phyloP scores from a whole-genome alignment of 1,140 invertebrate genomes.

The Panonychus citri region DNA sequence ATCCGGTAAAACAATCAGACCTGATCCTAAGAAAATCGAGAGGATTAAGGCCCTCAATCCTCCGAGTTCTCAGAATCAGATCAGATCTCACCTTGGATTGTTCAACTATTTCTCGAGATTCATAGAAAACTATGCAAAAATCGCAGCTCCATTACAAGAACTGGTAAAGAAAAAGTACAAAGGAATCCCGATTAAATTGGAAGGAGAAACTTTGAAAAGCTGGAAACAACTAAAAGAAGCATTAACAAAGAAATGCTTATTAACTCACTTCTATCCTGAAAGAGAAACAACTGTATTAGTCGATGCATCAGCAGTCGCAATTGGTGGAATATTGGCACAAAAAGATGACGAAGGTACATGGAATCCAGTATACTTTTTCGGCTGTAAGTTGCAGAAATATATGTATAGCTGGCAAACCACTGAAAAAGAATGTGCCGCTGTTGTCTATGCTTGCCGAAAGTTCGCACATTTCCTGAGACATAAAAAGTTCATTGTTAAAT shows the following conservation, averaged over 20 bases:
- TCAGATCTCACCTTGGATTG: background rate
- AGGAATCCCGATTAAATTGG: background rate
- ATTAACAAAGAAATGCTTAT: background rate
- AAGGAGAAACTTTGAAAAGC: background rate
- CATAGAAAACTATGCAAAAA: background rate
- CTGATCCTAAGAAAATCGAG: constrained; percentile 12
- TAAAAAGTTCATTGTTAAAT: background rate
- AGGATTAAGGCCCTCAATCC: background rate
- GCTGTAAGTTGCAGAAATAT: background rate
- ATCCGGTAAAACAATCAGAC: constrained; percentile 10
- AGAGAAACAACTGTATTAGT: background rate
- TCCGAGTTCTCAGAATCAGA: background rate
- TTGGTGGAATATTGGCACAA: constrained; percentile 12
- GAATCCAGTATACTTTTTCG: constrained; percentile 23
- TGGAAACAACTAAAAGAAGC: background rate
- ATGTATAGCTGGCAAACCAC: constrained; percentile 23
- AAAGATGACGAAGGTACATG: constrained; percentile 15
- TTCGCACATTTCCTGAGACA: constrained; percentile 29
- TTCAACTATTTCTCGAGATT: background rate
- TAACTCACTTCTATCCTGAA: background rate
- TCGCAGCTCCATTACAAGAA: background rate
- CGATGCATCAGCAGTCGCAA: constrained; percentile 4
- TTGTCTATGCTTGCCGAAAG: constrained; percentile 25
- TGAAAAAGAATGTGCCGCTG: constrained; percentile 28
- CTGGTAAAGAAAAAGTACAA: background rate